A percentile compares a stretch with the other conserved stretches of the same genome.
Evolutionary conservation across 2,888 invertebrate genomes (phyloP).

Genomic region (Timema cristinae): DNA sequence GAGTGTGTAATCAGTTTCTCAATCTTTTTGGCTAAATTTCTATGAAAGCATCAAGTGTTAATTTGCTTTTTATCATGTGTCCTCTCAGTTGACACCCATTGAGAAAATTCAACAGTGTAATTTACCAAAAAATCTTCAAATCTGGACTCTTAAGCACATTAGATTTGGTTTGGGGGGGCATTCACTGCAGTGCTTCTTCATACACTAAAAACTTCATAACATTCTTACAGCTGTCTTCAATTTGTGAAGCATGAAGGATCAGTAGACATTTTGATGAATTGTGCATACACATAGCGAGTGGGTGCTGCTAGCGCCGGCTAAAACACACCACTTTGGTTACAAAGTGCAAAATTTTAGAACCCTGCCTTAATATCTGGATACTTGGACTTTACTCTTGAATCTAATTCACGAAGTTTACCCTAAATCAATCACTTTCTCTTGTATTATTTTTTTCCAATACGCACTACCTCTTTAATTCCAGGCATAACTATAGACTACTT

Average conservation of each 20-base stretch:
- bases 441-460: too few species aligned
- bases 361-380: background rate
- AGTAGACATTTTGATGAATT: conserved; percentile 4
- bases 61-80: background rate
- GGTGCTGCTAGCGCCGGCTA: conserved; percentile 10
- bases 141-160: background rate
- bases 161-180: conserved; percentile 2
- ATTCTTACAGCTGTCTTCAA: background rate
- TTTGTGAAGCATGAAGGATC: background rate
- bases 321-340: background rate
- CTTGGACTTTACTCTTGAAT: too few species aligned
- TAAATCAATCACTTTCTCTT: too few species aligned
- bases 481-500: too few species aligned
- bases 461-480: too few species aligned
- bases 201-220: background rate
- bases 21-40: background rate
- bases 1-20: background rate
- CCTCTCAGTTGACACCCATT: background rate
- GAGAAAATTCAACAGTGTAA: background rate
- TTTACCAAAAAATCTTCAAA: background rate
- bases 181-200: background rate
- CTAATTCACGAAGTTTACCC: too few species aligned
- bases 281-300: conserved; percentile 3
- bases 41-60: background rate
- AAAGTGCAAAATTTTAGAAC: background rate